phyloP scores from a whole-genome alignment of 2,888 invertebrate species.

The Ditula angustiorana region DNA sequence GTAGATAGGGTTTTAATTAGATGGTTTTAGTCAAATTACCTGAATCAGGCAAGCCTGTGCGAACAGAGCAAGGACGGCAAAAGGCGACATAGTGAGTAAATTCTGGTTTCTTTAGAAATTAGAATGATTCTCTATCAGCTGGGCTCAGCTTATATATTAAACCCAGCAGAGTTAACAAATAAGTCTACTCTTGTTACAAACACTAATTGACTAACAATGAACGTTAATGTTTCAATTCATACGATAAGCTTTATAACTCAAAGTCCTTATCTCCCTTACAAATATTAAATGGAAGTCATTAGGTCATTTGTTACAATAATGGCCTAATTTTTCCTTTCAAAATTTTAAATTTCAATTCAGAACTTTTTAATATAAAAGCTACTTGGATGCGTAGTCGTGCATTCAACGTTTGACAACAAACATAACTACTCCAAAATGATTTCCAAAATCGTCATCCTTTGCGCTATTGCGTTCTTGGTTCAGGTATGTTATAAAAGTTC shows the following conservation, averaged over 20 bases:
- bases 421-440: slow-evolving; percentile 9
- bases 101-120: slow-evolving; percentile 1
- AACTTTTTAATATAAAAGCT: slow-evolving; percentile 10
- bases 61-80: slow-evolving; percentile 10
- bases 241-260: neutral
- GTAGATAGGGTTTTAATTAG: no score
- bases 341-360: neutral
- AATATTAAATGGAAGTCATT: neutral
- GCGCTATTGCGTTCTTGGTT: slow-evolving; percentile 24
- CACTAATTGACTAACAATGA: neutral
- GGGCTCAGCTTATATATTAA: slow-evolving; percentile 3
- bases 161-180: neutral
- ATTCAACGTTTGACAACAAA: neutral
- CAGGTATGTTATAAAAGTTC: neutral
- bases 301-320: neutral
- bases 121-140: slow-evolving; percentile 1
- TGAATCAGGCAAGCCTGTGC: slow-evolving; percentile 29
- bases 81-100: slow-evolving; percentile 17
- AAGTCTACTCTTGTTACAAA: neutral
- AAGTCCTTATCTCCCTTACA: neutral
- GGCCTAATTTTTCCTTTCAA: neutral
- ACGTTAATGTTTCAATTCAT: neutral
- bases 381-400: neutral
- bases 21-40: slow-evolving; percentile 14
- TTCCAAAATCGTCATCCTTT: slow-evolving; percentile 30